A percentile compares a stretch with the other conserved stretches of the same genome.
phyloP scores from a whole-genome alignment of 2,888 invertebrate genomes.

The Microctonus brassicae region DNA sequence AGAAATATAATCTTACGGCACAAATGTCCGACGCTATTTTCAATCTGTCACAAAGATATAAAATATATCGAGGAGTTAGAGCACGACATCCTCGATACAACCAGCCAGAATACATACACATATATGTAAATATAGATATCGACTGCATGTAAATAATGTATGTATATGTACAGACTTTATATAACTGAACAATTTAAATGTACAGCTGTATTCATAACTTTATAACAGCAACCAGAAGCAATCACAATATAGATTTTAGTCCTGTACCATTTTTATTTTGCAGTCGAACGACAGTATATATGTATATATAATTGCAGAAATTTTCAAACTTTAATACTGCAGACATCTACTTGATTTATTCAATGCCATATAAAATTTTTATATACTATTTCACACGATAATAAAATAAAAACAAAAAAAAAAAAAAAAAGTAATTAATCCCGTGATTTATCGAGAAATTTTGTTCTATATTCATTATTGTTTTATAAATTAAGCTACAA shows the following conservation, averaged over 20 bases:
- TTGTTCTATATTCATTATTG: no score
- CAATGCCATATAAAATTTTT: constrained; percentile 7
- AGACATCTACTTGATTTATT: constrained; percentile 11
- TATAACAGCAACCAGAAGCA: constrained; percentile 30
- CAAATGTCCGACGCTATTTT: constrained; percentile 61
- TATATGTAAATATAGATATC: background rate
- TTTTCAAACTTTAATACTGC: background rate
- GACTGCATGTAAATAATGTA: background rate
- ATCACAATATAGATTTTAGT: constrained; percentile 46
- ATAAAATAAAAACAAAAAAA: background rate
- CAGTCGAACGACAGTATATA: constrained; percentile 40
- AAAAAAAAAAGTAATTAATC: background rate
- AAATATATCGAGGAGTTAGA: background rate
- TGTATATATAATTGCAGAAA: constrained; percentile 17
- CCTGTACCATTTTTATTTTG: constrained; percentile 38
- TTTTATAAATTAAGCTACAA: no score
- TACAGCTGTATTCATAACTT: no score
- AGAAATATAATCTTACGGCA: constrained; percentile 46
- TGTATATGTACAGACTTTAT: constrained; percentile 15
- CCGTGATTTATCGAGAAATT: no score
- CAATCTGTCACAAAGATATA: constrained; percentile 56
- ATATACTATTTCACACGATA: background rate
- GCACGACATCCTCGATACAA: background rate
- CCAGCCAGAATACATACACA: no score
- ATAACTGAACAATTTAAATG: constrained; percentile 30